Percentiles rank a stretch among this genome's conserved stretches.
phyloP scores from a whole-genome alignment of 2,888 invertebrate genomes.

The Tipula confusa region DNA sequence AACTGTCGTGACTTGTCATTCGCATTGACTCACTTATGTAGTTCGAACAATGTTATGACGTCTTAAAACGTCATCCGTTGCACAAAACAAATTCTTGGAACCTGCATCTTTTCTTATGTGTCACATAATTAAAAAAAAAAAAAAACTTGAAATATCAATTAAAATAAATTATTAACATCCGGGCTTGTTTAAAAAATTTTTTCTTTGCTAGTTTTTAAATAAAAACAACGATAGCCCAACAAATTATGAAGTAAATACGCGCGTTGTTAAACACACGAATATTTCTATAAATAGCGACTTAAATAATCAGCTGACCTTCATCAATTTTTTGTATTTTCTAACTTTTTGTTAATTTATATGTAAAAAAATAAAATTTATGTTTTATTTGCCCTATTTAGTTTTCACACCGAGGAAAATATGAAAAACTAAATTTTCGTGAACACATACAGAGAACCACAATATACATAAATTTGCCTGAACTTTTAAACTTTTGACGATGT shows the following conservation, averaged over 20 bases:
- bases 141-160: background rate
- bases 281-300: background rate
- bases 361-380: background rate
- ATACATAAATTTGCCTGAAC: background rate
- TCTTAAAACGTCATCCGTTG: background rate
- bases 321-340: background rate
- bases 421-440: background rate
- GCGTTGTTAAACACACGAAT: background rate
- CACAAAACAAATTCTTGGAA: background rate
- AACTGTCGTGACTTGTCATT: no score
- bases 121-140: background rate
- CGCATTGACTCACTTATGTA: background rate
- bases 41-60: background rate
- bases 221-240: background rate
- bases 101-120: background rate
- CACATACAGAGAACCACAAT: background rate
- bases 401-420: background rate
- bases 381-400: background rate
- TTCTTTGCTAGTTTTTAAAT: background rate
- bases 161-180: background rate
- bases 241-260: background rate
- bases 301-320: slow-evolving; percentile 7
- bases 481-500: background rate
- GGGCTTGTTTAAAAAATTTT: background rate
- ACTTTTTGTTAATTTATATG: background rate